Base-by-base conservation (phyloP, 1,140 invertebrate species). In the Drosophila nikananu region DNA sequence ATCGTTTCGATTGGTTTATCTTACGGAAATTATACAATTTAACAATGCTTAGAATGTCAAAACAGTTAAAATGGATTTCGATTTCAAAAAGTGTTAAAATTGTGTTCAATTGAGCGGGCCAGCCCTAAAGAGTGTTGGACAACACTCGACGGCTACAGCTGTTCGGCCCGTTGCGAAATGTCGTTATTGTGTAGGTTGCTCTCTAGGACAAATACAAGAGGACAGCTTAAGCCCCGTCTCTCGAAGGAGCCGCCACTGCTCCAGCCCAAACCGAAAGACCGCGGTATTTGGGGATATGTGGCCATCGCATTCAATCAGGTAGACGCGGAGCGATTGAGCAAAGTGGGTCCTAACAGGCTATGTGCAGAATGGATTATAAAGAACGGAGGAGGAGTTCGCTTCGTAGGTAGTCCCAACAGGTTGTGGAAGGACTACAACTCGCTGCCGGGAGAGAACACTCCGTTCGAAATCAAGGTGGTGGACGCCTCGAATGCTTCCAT, bases 321-420 rank as follows among this genome's bases (percentile, higher is more conserved):
- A 3, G 92, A 93, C 9, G 52, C 48, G 0, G 75, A 92, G 0
- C 79, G 92, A 0, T 48, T 91, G 19, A 9, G 39, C 3, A 73
- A 78, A 30, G 91, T 93, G 7, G 92, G 92, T 2, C 80, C 92
- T 0, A 80, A 93, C 70, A 90, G 92, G 2, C 76, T 93, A 0
- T 93, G 92, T 39, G 92, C 92, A 21, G 92, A 93, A 46, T 93
- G 97, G 97, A 91, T 98, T 9, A 87, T 97, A 37, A 94, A 95
- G 80, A 97, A 97, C 94, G 97, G 97, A 10, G 97, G 96, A 17
- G 93, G 93, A 37, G 94, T 97, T 0, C 95, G 94, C 83, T 97
- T 92, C 0, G 64, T 95, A 93, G 94, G 94, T 63, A 94, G 92
- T 52, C 78, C 83, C 10, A 72, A 93, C 23, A 89, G 94, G 54